Evolutionary conservation across 1,140 invertebrate species (phyloP).

Genomic region (Zaprionus camerounensis): DNA sequence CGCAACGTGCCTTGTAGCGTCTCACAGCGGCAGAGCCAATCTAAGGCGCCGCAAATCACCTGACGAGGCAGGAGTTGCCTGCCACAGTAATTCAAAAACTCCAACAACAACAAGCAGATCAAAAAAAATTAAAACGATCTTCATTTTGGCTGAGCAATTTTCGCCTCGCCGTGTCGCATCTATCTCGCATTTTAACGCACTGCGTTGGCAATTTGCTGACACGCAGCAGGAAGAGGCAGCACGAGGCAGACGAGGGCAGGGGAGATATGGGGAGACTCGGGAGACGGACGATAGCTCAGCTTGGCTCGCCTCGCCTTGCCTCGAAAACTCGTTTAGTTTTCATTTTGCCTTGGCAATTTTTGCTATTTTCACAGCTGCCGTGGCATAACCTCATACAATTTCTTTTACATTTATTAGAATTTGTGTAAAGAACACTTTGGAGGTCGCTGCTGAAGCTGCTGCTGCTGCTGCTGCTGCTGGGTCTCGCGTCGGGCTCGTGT

Average conservation of each 20-base stretch:
- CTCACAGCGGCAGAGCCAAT: slow-evolving; percentile 16
- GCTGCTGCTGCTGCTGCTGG: neutral
- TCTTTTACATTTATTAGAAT: slow-evolving; percentile 82
- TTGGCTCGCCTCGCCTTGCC: too few relatives aligned
- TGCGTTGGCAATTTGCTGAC: slow-evolving; percentile 79
- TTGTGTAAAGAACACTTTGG: slow-evolving; percentile 62
- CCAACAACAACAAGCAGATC: slow-evolving; percentile 5
- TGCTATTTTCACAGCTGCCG: slow-evolving; percentile 76
- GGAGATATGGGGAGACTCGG: too few relatives aligned
- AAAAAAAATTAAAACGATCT: slow-evolving; percentile 78
- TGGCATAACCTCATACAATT: slow-evolving; percentile 80
- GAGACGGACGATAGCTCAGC: too few relatives aligned
- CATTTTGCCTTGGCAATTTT: slow-evolving; percentile 73
- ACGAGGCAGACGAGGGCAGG: neutral
- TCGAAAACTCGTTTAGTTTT: slow-evolving; percentile 76
- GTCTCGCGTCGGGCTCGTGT: slow-evolving; percentile 4
- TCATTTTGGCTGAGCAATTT: slow-evolving; percentile 79
- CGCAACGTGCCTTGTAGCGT: slow-evolving; percentile 37
- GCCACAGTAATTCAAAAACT: neutral
- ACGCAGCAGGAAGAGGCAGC: slow-evolving; percentile 16
- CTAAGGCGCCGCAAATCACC: slow-evolving; percentile 51
- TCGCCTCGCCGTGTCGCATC: slow-evolving; percentile 28
- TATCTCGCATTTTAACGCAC: slow-evolving; percentile 49
- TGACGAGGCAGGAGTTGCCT: slow-evolving; percentile 5
- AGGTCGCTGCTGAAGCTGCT: slow-evolving; percentile 7